phyloP scores from a whole-genome alignment of 1,140 invertebrate genomes.

The Drosophila fuyamai region DNA sequence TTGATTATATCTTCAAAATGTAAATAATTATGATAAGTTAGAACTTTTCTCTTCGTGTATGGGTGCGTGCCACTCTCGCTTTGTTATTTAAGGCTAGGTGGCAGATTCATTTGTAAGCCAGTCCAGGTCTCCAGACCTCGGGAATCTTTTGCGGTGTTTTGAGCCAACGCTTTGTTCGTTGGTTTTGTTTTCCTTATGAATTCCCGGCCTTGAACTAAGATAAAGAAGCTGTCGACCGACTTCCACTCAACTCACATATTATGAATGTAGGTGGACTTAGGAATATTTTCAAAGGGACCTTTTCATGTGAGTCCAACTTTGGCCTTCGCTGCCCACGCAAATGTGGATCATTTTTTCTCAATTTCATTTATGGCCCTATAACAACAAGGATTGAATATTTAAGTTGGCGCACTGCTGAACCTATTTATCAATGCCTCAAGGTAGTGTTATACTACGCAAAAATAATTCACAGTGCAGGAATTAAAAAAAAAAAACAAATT shows the following conservation, averaged over 20 bases:
- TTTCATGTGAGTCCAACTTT: conserved; percentile 14
- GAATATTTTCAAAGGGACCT: conserved; percentile 22
- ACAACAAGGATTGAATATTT: conserved; percentile 24
- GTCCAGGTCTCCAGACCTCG: conserved; percentile 6
- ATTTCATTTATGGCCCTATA: conserved; percentile 2
- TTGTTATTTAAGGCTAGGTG: conserved; percentile 44
- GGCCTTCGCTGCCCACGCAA: conserved; percentile 12
- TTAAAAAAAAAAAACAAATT: background rate
- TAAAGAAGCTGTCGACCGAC: conserved; percentile 9
- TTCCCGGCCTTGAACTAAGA: conserved; percentile 33
- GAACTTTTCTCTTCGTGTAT: conserved; percentile 1
- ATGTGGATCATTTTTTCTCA: conserved; percentile 17
- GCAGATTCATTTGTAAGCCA: conserved; percentile 44
- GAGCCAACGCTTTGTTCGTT: conserved; percentile 25
- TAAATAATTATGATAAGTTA: background rate
- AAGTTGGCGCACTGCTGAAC: background rate
- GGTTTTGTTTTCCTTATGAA: conserved; percentile 49
- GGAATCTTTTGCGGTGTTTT: conserved; percentile 16
- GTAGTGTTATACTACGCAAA: background rate
- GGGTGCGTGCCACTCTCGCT: conserved; percentile 29
- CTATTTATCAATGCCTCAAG: conserved; percentile 1
- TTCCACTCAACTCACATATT: conserved; percentile 5
- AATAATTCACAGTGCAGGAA: background rate
- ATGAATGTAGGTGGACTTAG: background rate
- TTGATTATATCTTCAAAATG: no score